These are phyloP conservation scores for Sphenodon punctatus DNA, from an alignment of 2,797 vertebrate genomes.

Conservation along the genomic window DNA sequence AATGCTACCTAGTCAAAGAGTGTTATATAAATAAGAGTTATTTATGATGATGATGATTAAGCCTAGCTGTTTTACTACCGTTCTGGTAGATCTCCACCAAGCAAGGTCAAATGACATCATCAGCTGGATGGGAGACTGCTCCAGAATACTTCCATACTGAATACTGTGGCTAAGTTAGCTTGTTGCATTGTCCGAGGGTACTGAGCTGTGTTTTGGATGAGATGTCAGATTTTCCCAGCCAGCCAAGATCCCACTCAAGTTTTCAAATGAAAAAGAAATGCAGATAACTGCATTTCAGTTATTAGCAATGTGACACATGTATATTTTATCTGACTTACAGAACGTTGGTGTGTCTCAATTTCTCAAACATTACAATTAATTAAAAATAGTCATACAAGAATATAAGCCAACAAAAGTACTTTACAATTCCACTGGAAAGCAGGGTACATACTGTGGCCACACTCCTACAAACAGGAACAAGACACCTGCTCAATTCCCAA, in stretches of 20 bases:
- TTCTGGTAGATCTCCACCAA: accelerated
- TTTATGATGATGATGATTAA: too few species aligned
- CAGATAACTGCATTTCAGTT: not conserved
- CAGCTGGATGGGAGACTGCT: accelerated
- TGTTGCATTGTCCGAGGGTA: not conserved
- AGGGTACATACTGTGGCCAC: not conserved
- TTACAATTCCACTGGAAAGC: not conserved
- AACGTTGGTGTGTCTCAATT: not conserved
- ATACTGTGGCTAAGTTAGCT: not conserved
- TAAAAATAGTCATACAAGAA: not conserved
- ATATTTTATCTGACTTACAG: not conserved
- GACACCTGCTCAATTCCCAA: too few species aligned
- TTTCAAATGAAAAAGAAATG: too few species aligned
- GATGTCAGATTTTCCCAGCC: too few species aligned
- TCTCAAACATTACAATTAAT: not conserved
- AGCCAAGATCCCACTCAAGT: accelerated
- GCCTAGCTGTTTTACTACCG: too few species aligned
- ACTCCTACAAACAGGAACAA: too few species aligned
- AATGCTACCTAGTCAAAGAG: too few species aligned
- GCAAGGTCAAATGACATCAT: accelerated
- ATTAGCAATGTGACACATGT: not conserved
- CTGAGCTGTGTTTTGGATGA: accelerated
- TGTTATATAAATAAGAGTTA: too few species aligned
- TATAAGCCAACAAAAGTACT: not conserved
- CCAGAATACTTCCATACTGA: accelerated